A percentile compares a stretch with the other conserved stretches of the same genome.
These are phyloP conservation scores for Esox masquinongy DNA, from an alignment of 2,797 vertebrate species.

Conservation along the genomic window DNA sequence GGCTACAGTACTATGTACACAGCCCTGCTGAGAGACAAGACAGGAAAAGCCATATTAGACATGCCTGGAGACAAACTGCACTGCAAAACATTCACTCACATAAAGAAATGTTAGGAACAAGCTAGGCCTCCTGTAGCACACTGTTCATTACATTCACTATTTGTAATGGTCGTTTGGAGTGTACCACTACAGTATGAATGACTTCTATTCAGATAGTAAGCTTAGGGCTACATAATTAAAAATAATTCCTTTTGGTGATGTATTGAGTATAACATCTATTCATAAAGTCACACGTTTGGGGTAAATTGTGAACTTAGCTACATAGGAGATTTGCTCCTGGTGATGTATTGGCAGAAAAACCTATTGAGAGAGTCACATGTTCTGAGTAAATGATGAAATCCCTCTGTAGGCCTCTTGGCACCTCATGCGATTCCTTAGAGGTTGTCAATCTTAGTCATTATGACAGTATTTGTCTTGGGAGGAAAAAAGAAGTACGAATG, in stretches of 20 bases:
- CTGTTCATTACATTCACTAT: neutral
- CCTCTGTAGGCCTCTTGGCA: neutral
- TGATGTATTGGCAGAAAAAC: no score
- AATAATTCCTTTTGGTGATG: no score
- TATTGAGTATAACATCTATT: no score
- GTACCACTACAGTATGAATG: neutral
- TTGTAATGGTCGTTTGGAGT: neutral
- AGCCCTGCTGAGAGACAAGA: neutral
- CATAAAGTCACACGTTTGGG: no score
- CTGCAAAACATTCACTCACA: neutral
- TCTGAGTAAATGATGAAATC: neutral
- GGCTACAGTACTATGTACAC: neutral
- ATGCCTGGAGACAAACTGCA: neutral
- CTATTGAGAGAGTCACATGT: neutral
- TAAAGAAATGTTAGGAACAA: neutral
- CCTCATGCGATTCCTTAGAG: neutral
- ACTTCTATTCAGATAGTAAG: neutral
- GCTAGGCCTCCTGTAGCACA: neutral
- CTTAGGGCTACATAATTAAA: no score
- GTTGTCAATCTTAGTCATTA: neutral
- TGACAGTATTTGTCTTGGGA: neutral
- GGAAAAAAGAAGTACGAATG: neutral
- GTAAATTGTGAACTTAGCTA: no score
- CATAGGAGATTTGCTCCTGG: no score
- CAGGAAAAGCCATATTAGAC: neutral